These are phyloP conservation scores for Phoenicopterus ruber DNA, from an alignment of 2,113 vertebrate genomes.

Conservation along the genomic window DNA sequence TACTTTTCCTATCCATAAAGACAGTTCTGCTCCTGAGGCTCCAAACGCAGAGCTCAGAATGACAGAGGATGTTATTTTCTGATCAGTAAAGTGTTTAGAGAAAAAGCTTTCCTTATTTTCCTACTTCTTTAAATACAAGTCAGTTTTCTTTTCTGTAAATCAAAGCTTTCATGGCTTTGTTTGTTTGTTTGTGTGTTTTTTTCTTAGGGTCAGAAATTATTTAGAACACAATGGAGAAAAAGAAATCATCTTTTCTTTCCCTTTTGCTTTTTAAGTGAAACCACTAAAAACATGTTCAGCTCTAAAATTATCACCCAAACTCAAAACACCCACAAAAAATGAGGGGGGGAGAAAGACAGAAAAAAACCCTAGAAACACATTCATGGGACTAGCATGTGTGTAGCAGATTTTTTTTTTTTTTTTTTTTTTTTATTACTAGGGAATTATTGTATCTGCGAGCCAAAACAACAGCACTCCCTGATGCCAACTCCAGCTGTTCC, in stretches of 20 bases:
- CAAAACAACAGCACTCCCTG: slow-evolving; percentile 55
- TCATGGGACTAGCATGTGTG: background rate
- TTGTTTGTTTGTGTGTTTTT: background rate
- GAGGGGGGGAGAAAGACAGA: too few species aligned
- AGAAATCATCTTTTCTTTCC: background rate
- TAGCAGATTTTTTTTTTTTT: background rate
- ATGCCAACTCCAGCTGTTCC: slow-evolving; percentile 65
- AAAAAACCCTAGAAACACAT: background rate
- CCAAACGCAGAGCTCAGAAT: background rate
- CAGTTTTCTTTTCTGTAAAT: slow-evolving; percentile 9
- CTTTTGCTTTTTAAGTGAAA: slow-evolving; percentile 4
- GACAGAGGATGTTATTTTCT: slow-evolving; percentile 14
- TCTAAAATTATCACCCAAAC: background rate
- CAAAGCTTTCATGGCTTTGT: background rate
- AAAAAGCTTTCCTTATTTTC: slow-evolving; percentile 2
- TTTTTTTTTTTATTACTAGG: background rate
- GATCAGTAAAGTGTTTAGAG: slow-evolving; percentile 10
- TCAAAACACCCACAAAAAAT: background rate
- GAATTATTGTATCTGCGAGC: slow-evolving; percentile 55
- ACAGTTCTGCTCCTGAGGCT: background rate
- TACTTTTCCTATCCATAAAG: background rate
- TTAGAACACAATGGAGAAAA: background rate
- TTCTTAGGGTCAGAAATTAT: slow-evolving; percentile 37
- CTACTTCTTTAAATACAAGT: slow-evolving; percentile 5
- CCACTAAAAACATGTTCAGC: background rate